Conservation (phyloP, 2,888 invertebrate species). For the Pharmacophagus antenor region DNA sequence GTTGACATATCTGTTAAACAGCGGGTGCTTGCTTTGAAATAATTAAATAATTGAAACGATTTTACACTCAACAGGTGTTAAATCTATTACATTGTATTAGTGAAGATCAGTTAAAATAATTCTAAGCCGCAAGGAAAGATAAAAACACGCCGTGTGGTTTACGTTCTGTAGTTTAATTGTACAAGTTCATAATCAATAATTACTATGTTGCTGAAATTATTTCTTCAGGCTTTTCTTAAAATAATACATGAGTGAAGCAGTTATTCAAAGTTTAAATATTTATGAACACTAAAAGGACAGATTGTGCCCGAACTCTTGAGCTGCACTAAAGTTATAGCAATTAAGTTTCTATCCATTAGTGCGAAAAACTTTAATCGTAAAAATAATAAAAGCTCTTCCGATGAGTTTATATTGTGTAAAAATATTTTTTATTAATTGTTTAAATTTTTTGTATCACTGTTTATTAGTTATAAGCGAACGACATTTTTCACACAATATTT, state of each 20-base stretch:
- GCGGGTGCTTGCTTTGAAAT: too few relatives aligned
- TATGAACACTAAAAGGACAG: slow-evolving; percentile 3
- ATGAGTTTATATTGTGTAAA: slow-evolving; percentile 1
- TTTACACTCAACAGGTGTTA: too few relatives aligned
- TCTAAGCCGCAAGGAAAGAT: too few relatives aligned
- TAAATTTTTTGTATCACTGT: background rate
- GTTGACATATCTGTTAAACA: too few relatives aligned
- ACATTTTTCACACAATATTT: background rate
- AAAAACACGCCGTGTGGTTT: too few relatives aligned
- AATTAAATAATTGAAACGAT: too few relatives aligned
- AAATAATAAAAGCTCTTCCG: slow-evolving; percentile 25
- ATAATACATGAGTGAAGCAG: background rate
- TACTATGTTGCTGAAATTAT: too few relatives aligned
- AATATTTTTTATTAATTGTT: background rate
- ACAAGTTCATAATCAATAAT: too few relatives aligned
- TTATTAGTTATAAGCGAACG: background rate
- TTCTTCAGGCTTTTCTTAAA: background rate
- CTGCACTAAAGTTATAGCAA: slow-evolving; percentile 11
- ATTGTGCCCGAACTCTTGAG: slow-evolving; percentile 13
- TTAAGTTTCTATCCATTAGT: slow-evolving; percentile 27
- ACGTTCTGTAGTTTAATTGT: too few relatives aligned
- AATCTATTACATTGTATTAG: too few relatives aligned
- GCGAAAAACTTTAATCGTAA: slow-evolving; percentile 27
- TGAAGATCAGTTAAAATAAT: too few relatives aligned
- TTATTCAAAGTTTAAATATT: background rate